phyloP scores from a whole-genome alignment of 1,140 invertebrate species.

The Philotrypesis tridentata region DNA sequence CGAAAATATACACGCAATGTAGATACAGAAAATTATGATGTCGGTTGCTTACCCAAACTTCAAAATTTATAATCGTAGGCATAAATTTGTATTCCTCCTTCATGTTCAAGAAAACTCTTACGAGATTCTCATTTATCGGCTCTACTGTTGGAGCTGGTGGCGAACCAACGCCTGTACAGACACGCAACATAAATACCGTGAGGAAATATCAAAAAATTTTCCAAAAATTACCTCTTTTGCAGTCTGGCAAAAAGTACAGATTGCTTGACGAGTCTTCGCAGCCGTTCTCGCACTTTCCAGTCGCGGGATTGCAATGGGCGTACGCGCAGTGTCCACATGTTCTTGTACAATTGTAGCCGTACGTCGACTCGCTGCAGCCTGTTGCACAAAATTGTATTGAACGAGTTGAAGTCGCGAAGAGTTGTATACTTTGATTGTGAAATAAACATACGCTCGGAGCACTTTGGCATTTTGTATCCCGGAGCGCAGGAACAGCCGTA shows the following conservation, averaged over 20 bases:
- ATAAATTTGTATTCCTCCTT: constrained; percentile 37
- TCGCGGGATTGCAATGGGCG: neutral
- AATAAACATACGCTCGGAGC: neutral
- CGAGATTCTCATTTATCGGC: constrained; percentile 27
- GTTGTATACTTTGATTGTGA: neutral
- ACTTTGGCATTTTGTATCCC: neutral
- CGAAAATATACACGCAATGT: neutral
- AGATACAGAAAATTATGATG: neutral
- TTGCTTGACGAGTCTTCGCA: constrained; percentile 1
- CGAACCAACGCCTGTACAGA: constrained; percentile 38
- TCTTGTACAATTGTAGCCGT: constrained; percentile 31
- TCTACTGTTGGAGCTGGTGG: constrained; percentile 28
- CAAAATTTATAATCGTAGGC: constrained; percentile 17
- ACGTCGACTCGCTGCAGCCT: constrained; percentile 29
- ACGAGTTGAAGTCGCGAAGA: neutral
- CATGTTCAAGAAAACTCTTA: constrained; percentile 17
- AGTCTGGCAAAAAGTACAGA: constrained; percentile 27
- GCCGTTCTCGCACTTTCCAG: constrained; percentile 31
- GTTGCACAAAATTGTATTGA: neutral
- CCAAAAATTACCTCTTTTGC: constrained; percentile 32
- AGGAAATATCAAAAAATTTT: no score
- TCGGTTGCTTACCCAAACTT: constrained; percentile 44
- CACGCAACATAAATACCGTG: no score
- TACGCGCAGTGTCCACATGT: constrained; percentile 35
- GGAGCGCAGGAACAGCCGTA: constrained; percentile 37